phyloP scores from a whole-genome alignment of 2,888 invertebrate species.

The Sinodicranocentrus sp. region DNA sequence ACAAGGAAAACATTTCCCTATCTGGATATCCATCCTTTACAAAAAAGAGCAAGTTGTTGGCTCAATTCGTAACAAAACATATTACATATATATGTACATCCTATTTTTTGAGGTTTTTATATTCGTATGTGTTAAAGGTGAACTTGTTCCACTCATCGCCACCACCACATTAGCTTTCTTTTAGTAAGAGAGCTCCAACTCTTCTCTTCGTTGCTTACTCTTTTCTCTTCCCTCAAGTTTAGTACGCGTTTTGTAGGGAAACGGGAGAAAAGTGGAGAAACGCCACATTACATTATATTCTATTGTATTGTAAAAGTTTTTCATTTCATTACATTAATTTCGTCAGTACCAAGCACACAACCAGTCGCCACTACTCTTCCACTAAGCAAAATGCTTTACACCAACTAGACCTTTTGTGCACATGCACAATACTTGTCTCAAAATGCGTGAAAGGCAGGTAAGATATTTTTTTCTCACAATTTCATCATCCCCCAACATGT shows the following conservation, averaged over 20 bases:
- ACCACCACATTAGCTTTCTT: not conserved
- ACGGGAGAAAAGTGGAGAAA: constrained; percentile 19
- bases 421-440: too few relatives aligned
- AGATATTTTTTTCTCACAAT: too few relatives aligned
- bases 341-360: not conserved
- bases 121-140: not conserved
- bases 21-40: not conserved
- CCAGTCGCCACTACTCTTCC: constrained; percentile 14
- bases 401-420: too few relatives aligned
- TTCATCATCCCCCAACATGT: too few relatives aligned
- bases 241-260: constrained; percentile 11
- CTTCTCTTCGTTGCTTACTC: too few relatives aligned
- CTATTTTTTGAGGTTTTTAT: not conserved
- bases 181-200: not conserved
- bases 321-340: constrained; percentile 68
- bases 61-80: constrained; percentile 13
- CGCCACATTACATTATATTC: constrained; percentile 59
- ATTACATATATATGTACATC: not conserved
- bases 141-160: not conserved
- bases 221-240: not conserved
- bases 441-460: too few relatives aligned
- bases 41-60: not conserved
- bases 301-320: constrained; percentile 68
- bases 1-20: not conserved
- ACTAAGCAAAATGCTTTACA: constrained; percentile 12